Percentiles rank a stretch among this genome's conserved stretches.
phyloP scores from a whole-genome alignment of 2,888 invertebrate genomes.

The Orthosia cruda region DNA sequence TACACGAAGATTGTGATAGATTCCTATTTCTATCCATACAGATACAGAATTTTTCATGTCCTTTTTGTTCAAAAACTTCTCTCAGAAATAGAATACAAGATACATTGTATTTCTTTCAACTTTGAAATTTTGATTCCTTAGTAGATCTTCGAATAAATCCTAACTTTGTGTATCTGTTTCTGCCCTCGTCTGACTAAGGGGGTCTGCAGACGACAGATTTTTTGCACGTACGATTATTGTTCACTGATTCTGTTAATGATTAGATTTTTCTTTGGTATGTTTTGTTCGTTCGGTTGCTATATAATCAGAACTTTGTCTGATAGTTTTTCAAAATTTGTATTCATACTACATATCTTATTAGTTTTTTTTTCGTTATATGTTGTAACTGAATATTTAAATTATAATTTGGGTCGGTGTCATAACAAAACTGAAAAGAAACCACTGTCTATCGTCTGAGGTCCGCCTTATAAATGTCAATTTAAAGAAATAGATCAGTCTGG shows the following conservation, averaged over 20 bases:
- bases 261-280: slow-evolving; percentile 28
- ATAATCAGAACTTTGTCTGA: neutral
- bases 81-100: slow-evolving; percentile 6
- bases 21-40: neutral
- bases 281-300: slow-evolving; percentile 8
- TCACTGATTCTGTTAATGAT: slow-evolving; percentile 45
- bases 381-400: no score
- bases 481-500: slow-evolving; percentile 47
- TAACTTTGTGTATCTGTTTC: slow-evolving; percentile 19
- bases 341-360: neutral
- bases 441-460: slow-evolving; percentile 4
- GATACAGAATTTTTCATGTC: slow-evolving; percentile 26
- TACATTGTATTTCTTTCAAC: slow-evolving; percentile 46
- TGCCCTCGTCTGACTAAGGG: slow-evolving; percentile 13
- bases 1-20: no score
- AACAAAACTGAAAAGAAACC: no score
- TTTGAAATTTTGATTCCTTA: slow-evolving; percentile 47
- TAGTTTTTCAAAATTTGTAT: neutral
- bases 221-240: slow-evolving; percentile 41
- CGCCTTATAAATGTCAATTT: slow-evolving; percentile 50
- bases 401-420: no score
- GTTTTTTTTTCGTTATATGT: no score
- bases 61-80: slow-evolving; percentile 29
- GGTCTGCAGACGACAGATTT: slow-evolving; percentile 33
- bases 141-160: slow-evolving; percentile 44